phyloP scores from a whole-genome alignment of 2,797 vertebrate species.

The Eidolon dupreanum region DNA sequence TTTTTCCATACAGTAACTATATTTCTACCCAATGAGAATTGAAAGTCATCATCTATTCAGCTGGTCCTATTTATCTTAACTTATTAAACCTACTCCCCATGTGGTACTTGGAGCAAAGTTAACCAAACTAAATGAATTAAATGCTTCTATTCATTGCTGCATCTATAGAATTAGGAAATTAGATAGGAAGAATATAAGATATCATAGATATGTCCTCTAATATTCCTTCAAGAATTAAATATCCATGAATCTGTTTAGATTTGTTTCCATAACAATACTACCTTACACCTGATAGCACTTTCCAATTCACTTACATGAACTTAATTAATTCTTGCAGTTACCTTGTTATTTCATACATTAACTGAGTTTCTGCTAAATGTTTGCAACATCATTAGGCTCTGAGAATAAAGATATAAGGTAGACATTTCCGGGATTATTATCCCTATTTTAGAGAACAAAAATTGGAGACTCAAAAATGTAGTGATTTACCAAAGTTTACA shows the following conservation, averaged over 20 bases:
- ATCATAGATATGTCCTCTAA: neutral
- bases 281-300: neutral
- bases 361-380: neutral
- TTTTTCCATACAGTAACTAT: neutral
- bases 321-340: conserved; percentile 9
- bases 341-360: neutral
- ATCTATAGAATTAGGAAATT: conserved; percentile 39
- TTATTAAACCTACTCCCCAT: conserved; percentile 34
- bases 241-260: neutral
- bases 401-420: neutral
- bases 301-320: neutral
- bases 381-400: neutral
- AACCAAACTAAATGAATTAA: neutral
- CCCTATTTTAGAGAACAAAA: neutral
- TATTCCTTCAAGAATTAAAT: neutral
- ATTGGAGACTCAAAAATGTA: neutral
- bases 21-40: neutral
- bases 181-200: neutral
- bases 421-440: neutral
- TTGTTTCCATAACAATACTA: conserved; percentile 12
- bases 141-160: neutral
- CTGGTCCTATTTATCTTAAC: neutral
- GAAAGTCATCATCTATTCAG: conserved; percentile 53
- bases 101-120: conserved; percentile 22
- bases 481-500: neutral